Evolutionary conservation across 2,888 invertebrate species (phyloP), one percentile per base, ranked within the genome.

Genomic region (Drosophila rellima): DNA sequence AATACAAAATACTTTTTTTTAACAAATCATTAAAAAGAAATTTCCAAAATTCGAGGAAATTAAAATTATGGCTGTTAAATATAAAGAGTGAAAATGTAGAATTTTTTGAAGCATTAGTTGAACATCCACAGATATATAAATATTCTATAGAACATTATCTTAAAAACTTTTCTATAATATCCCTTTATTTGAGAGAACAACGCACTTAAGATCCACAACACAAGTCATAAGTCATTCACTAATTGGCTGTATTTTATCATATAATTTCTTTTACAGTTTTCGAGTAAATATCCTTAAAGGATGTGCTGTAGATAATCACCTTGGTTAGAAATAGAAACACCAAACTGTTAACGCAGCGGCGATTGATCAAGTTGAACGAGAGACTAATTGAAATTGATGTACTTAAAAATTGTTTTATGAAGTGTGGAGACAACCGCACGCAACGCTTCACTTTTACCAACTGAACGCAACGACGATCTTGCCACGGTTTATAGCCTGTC

Each of bases 401-500:
- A 48, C 33, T 68, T 56, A 20, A 45, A 45, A 45, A 57, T 69
- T 62, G 54, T 57, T 47, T 59, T 56, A 48, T 47, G 50, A 45
- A 35, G 35, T 67, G 60, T 68, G 68, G 70, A 72, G 69, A 71
- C 88, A 81, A 89, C 92, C 92, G 91, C 90, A 91, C 91, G 91
- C 84, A 90, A 91, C 91, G 91, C 89, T 90, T 88, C 84, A 90
- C 92, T 91, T 91, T 91, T 90, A 91, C 90, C 89, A 91, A 93
- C 93, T 92, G 93, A 91, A 91, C 91, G 90, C 79, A 84, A 79
- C 82, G 90, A 85, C 90, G 90, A 90, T 90, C 90, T 91, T 91
- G 89, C 90, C 91, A 90, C 90, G 86, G 92, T 90, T 92, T 92
- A 93, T 93, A 92, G 92, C 92, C 91, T 92, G 90, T 91, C 91